Base-by-base conservation (phyloP, 2,888 invertebrate genomes). In the Trichogramma evanescens region DNA sequence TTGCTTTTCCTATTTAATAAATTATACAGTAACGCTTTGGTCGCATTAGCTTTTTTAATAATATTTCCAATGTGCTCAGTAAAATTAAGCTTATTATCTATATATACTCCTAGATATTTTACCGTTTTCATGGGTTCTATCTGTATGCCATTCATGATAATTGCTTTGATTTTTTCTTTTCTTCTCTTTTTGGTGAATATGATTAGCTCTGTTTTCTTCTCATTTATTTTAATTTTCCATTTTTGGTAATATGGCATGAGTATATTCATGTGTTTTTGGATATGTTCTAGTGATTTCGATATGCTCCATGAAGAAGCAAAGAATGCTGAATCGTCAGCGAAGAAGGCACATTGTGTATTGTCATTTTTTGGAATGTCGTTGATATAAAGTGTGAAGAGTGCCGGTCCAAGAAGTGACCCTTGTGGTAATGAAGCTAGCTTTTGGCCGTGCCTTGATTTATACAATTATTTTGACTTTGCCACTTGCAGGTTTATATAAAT, bases 91-190 rank as follows among this genome's bases (percentile, higher is more conserved):
- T 55, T 59, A 0, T 39, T 3, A 46, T 68, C 68, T 41, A 69
- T 49, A 4, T 43, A 41, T 0, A 67, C 56, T 0, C 68, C 67
- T 6, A 68, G 60, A 42, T 68, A 66, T 57, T 62, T 64, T 0
- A 61, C 63, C 38, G 39, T n/a, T 6, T 54, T 57, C 46, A 40
- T 50, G n/a, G 39, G 54, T 40, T 40, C 43, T 2, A 59, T 54
- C 38, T 46, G 7, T 7, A 54, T 38, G 9, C 62, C 54, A 41
- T 55, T 51, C 10, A 65, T 41, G 2, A 3, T 41, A n/a, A 60
- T 56, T 39, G 41, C 7, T 40, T 43, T 63, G 7, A 52, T 54
- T 4, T 50, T 51, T 13, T 44, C 41, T 44, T 40, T 13, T 8
- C 10, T 26, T 50, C 10, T 13, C 8, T 43, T 54, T 49, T 45